Evolutionary conservation across 2,113 vertebrate species (phyloP), one percentile per base, ranked within the genome.

Genomic region (Toxotes chatareus): DNA sequence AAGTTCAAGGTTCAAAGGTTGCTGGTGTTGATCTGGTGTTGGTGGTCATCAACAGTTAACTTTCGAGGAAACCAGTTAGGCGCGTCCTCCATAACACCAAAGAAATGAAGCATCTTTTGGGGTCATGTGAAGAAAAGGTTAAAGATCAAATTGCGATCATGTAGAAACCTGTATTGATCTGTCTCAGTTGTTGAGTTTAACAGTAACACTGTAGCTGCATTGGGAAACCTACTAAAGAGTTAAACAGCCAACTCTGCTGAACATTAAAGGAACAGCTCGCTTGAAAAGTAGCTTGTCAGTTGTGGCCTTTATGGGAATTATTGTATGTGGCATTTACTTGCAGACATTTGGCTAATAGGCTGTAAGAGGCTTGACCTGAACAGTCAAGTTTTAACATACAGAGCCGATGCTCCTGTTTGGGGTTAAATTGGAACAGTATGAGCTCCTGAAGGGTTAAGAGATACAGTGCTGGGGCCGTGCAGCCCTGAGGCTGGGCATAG

Each of bases 391-490:
- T 63, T 72, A 67, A 83, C 57, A 64, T 32, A 17, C 56, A 64
- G 63, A 83, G 74, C 73, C 38, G 49, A 62, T 75, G 76, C 79
- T 79, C 69, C 68, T 72, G 83, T 87, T 85, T 79, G 76, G 70
- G 77, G 67, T 91, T 89, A 84, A 83, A 85, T 69, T 82, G 68
- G 76, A 85, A 64, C 70, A 66, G 34, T 66, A 34, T 64, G 81
- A 85, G 88, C 64, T 85, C 83, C 79, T 91, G 74, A 95, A 94
- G 94, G 93, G 94, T 95, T 95, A 94, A 95, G 82, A 65, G 79
- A 70, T 85, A 85, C 86, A 85, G 85, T 78, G 82, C 86, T 91
- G 87, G 79, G 87, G 87, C 92, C 67, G 47, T 85, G 86, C 87
- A 94, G 93, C 91, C 90, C 89, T 79, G 84, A 90, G 90, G 90